Conservation (phyloP, 2,797 vertebrate species). For the Xenentodon cancila region DNA sequence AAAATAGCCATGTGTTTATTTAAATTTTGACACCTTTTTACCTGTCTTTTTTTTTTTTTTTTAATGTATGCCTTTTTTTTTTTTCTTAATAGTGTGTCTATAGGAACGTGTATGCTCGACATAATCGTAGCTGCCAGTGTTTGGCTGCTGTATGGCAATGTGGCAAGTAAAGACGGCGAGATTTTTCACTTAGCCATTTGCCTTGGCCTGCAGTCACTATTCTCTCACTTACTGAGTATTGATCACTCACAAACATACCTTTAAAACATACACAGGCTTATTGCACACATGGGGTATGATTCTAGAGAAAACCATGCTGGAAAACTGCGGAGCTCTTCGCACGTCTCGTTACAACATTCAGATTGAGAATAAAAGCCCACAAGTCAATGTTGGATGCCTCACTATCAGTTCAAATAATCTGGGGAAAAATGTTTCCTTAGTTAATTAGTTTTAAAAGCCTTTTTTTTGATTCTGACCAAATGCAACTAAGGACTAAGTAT, state of each 20-base stretch:
- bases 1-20: conserved; percentile 35
- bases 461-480: too few species aligned
- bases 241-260: conserved; percentile 39
- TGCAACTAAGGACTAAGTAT: background rate
- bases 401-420: too few species aligned
- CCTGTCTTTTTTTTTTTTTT: conserved; percentile 35
- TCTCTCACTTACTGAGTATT: conserved; percentile 53
- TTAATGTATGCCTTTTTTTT: conserved; percentile 9
- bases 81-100: conserved; percentile 13
- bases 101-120: conserved; percentile 23
- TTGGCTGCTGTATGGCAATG: conserved; percentile 34
- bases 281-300: background rate
- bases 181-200: conserved; percentile 66
- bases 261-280: conserved; percentile 16
- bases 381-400: conserved; percentile 4
- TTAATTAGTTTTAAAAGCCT: too few species aligned
- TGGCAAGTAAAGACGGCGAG: conserved; percentile 65
- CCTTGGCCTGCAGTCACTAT: conserved; percentile 57
- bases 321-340: conserved; percentile 31
- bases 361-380: conserved; percentile 28
- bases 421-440: too few species aligned
- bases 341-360: conserved; percentile 31
- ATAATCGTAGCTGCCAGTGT: conserved; percentile 51
- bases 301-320: conserved; percentile 17
- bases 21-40: conserved; percentile 43